phyloP scores from a whole-genome alignment of 2,797 vertebrate species.

The Protonibea diacanthus region DNA sequence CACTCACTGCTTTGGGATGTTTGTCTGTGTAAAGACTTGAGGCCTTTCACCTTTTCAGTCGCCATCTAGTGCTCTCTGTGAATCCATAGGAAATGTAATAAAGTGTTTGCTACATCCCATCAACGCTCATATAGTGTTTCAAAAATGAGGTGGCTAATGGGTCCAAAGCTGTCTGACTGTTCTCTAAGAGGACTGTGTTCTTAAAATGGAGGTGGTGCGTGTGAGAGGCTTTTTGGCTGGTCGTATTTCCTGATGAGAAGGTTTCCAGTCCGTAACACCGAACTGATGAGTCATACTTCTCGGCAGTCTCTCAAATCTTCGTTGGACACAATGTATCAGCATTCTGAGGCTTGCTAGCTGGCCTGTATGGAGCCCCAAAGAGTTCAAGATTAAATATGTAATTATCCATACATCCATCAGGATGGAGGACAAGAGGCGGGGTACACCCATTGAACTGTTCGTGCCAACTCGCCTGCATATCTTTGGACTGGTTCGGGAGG shows the following conservation, averaged over 20 bases:
- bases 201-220: conserved; percentile 33
- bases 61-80: background rate
- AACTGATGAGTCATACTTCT: conserved; percentile 65
- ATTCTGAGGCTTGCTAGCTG: background rate
- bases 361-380: background rate
- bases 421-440: too few relatives aligned
- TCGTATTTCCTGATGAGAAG: conserved; percentile 58
- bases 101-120: conserved; percentile 19
- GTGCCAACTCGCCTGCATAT: background rate
- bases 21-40: conserved; percentile 28
- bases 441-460: too few relatives aligned
- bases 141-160: conserved; percentile 43
- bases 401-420: background rate
- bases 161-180: background rate
- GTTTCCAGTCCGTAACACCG: conserved; percentile 51
- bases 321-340: background rate
- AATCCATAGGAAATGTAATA: conserved; percentile 53
- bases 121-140: conserved; percentile 40
- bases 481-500: background rate
- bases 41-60: conserved; percentile 74
- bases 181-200: conserved; percentile 30
- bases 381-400: background rate
- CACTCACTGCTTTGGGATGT: conserved; percentile 33
- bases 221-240: conserved; percentile 26
- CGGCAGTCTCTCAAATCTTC: conserved; percentile 18